Conservation (phyloP, 2,888 invertebrate genomes). For the Nebria salina region DNA sequence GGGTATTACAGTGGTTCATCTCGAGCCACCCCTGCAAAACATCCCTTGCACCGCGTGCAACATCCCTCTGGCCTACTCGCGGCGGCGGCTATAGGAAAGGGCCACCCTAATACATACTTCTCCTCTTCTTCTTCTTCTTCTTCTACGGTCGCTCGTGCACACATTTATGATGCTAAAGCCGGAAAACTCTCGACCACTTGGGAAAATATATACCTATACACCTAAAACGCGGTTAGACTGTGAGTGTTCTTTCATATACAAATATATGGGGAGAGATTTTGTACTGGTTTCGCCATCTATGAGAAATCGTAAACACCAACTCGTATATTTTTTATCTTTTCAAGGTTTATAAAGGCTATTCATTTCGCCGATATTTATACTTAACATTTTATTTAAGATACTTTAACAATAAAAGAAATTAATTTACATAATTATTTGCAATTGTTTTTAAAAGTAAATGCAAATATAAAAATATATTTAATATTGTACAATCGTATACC, state of each 20-base stretch:
- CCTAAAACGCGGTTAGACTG: not conserved
- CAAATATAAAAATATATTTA: no score
- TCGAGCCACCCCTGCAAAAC: not conserved
- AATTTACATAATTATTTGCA: no score
- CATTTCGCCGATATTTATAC: no score
- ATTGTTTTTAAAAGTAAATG: no score
- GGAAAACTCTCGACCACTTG: not conserved
- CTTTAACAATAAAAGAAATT: no score
- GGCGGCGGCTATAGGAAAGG: not conserved
- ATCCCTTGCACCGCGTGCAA: constrained; percentile 6
- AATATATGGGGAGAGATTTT: not conserved
- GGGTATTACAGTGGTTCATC: constrained; percentile 28
- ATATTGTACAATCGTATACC: no score
- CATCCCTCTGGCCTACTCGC: not conserved
- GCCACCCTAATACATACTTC: not conserved
- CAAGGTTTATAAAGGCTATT: no score
- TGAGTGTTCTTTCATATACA: not conserved
- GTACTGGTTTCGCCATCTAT: not conserved
- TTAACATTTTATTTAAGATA: no score
- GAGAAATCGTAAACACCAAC: not conserved
- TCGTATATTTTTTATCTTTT: not conserved
- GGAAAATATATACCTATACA: not conserved
- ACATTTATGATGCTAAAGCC: constrained; percentile 50
- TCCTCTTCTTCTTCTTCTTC: not conserved
- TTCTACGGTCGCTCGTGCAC: constrained; percentile 54